These are phyloP conservation scores for Stenoptilia bipunctidactyla DNA, from an alignment of 2,888 invertebrate genomes.

Conservation along the genomic window DNA sequence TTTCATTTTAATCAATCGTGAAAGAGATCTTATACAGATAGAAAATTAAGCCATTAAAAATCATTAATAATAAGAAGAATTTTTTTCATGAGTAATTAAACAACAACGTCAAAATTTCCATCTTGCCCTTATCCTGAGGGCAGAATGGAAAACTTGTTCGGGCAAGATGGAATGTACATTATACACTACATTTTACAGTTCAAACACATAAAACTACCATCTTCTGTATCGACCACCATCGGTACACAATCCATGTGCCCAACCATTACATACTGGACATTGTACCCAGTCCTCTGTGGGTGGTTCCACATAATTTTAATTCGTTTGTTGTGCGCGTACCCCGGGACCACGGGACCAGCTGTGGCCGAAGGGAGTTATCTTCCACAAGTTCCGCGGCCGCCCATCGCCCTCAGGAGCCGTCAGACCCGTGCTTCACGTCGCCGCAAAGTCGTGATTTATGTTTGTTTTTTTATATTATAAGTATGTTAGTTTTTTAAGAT, in stretches of 20 bases:
- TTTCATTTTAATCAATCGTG: not conserved
- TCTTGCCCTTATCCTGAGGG: constrained; percentile 2
- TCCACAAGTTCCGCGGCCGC: too few relatives aligned
- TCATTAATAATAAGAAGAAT: too few relatives aligned
- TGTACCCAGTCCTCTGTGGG: constrained; percentile 3
- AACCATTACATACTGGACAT: not conserved
- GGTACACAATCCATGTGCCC: not conserved
- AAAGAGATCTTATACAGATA: not conserved
- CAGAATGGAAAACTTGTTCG: constrained; percentile 2
- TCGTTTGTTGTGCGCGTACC: too few relatives aligned
- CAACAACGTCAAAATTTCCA: not conserved
- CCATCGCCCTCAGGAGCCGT: too few relatives aligned
- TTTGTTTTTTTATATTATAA: too few relatives aligned
- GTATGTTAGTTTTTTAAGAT: too few relatives aligned
- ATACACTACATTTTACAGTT: constrained; percentile 1
- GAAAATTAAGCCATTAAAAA: too few relatives aligned
- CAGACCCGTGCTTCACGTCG: too few relatives aligned
- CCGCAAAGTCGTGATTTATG: too few relatives aligned
- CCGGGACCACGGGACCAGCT: too few relatives aligned
- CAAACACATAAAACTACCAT: constrained; percentile 2
- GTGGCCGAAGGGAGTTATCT: too few relatives aligned
- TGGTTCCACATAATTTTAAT: not conserved
- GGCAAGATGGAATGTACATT: constrained; percentile 2
- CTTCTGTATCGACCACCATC: not conserved
- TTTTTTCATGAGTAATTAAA: too few relatives aligned